phyloP scores from a whole-genome alignment of 2,888 invertebrate genomes.

The Argynnis bischoffii region DNA sequence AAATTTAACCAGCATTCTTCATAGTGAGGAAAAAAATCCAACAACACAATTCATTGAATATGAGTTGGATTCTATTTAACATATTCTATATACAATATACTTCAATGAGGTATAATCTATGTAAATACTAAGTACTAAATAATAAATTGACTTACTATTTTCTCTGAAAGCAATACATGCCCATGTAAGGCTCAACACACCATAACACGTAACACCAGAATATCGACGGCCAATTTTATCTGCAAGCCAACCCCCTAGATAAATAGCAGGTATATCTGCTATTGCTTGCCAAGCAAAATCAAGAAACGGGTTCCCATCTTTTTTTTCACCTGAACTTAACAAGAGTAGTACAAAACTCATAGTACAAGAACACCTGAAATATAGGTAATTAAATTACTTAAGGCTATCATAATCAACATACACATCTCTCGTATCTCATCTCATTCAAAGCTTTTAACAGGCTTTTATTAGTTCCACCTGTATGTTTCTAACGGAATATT shows the following conservation, averaged over 20 bases:
- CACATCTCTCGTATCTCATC: too few species aligned
- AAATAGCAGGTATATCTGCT: conserved; percentile 84
- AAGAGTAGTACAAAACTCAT: conserved; percentile 77
- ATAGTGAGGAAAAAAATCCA: too few species aligned
- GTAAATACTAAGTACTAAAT: background rate
- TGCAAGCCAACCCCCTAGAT: conserved; percentile 78
- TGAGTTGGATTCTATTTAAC: background rate
- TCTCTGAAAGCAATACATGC: conserved; percentile 47
- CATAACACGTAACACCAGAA: conserved; percentile 50
- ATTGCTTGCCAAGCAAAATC: conserved; percentile 84
- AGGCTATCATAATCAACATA: too few species aligned
- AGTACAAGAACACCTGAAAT: conserved; percentile 72
- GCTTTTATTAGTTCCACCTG: too few species aligned
- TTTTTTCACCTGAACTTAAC: conserved; percentile 74
- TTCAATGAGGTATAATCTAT: too few species aligned
- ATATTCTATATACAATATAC: background rate
- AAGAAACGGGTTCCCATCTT: conserved; percentile 85
- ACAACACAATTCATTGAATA: background rate
- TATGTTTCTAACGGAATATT: too few species aligned
- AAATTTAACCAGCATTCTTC: too few species aligned
- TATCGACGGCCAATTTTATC: conserved; percentile 58
- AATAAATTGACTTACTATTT: conserved; percentile 40
- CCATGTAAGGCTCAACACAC: conserved; percentile 51
- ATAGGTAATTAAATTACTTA: background rate
- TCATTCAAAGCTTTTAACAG: too few species aligned